Percentiles rank a stretch among this genome's conserved stretches.
phyloP scores from a whole-genome alignment of 1,140 invertebrate genomes.

The Copidosoma floridanum region DNA sequence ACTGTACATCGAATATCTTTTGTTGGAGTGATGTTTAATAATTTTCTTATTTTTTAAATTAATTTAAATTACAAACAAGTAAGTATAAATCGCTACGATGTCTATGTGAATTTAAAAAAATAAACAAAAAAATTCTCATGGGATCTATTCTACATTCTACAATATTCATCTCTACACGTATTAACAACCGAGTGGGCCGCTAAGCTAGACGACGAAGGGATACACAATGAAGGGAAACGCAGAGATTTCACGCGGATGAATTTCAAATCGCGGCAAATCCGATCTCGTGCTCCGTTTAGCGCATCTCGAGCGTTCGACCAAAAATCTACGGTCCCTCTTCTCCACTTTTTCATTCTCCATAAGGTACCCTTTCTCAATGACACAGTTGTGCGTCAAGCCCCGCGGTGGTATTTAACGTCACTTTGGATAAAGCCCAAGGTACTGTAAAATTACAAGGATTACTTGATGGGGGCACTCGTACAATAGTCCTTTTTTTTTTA shows the following conservation, averaged over 20 bases:
- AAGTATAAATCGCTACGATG: no score
- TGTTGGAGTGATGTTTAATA: no score
- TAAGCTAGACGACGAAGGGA: background rate
- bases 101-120: no score
- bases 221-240: background rate
- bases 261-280: conserved; percentile 54
- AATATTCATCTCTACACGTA: background rate
- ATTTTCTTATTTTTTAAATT: no score
- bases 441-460: conserved; percentile 48
- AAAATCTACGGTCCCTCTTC: no score
- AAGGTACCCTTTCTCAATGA: conserved; percentile 32
- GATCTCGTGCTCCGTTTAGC: conserved; percentile 49
- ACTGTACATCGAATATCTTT: no score
- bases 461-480: conserved; percentile 13
- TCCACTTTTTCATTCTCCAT: conserved; percentile 29
- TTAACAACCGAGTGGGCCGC: background rate
- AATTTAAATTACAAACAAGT: no score
- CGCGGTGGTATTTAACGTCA: conserved; percentile 40
- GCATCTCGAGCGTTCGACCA: conserved; percentile 21
- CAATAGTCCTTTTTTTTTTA: no score
- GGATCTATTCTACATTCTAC: background rate
- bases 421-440: conserved; percentile 40
- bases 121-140: no score
- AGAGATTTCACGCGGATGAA: conserved; percentile 53
- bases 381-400: conserved; percentile 36